These are phyloP conservation scores for Pelobates fuscus DNA, from an alignment of 2,113 vertebrate genomes.

Conservation along the genomic window DNA sequence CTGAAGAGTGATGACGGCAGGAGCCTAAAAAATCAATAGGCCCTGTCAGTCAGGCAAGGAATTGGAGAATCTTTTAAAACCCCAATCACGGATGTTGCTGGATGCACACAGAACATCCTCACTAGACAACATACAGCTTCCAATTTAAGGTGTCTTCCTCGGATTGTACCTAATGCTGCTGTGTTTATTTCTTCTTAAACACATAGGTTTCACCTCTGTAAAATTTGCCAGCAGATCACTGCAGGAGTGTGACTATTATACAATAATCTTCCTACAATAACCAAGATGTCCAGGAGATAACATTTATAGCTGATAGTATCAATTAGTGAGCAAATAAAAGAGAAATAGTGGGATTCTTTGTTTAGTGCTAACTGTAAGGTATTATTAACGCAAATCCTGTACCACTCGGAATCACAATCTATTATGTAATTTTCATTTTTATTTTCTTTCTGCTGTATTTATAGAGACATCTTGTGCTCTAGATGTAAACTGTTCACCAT, in stretches of 20 bases:
- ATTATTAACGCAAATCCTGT: too few species aligned
- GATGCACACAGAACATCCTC: slow-evolving; percentile 39
- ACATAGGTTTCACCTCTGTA: neutral
- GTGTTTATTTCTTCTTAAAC: slow-evolving; percentile 37
- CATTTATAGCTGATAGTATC: too few species aligned
- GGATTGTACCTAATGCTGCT: slow-evolving; percentile 12
- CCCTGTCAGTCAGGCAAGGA: slow-evolving; percentile 78
- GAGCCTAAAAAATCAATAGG: slow-evolving; percentile 86
- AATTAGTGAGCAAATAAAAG: too few species aligned
- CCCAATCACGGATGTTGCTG: slow-evolving; percentile 74
- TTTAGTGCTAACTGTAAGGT: too few species aligned
- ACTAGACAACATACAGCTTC: slow-evolving; percentile 67
- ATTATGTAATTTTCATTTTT: too few species aligned
- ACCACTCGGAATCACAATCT: too few species aligned
- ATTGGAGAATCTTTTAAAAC: slow-evolving; percentile 80
- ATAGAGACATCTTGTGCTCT: neutral
- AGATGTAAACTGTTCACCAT: neutral
- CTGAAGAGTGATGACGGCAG: slow-evolving; percentile 86
- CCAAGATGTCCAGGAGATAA: neutral
- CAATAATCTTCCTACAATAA: neutral
- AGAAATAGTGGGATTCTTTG: too few species aligned
- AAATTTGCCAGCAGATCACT: neutral
- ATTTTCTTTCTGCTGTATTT: too few species aligned
- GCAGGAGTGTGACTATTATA: neutral
- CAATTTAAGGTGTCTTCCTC: slow-evolving; percentile 47